Percentiles rank a stretch among this genome's conserved stretches.
Evolutionary conservation across 2,888 invertebrate genomes (phyloP).

Genomic region (Hyles lineata): DNA sequence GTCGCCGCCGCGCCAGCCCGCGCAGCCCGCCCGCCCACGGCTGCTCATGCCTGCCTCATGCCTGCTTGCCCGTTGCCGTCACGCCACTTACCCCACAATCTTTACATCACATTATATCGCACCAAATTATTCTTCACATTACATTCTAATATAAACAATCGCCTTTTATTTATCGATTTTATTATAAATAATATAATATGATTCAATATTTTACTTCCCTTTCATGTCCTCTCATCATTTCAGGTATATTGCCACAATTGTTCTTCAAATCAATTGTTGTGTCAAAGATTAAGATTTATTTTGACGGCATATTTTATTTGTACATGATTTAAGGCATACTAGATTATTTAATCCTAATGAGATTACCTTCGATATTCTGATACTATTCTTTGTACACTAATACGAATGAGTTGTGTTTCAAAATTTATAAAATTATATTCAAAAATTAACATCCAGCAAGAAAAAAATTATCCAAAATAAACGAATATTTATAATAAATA

Average conservation of each 20-base stretch:
- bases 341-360: neutral
- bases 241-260: neutral
- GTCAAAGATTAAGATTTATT: neutral
- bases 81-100: constrained; percentile 75
- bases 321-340: neutral
- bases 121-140: constrained; percentile 55
- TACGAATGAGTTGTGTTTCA: too few relatives aligned
- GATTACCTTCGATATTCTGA: too few relatives aligned
- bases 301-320: neutral
- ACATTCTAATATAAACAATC: constrained; percentile 46
- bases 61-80: constrained; percentile 57
- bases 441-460: too few relatives aligned
- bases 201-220: neutral
- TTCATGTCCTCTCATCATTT: neutral
- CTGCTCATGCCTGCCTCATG: constrained; percentile 33
- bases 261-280: neutral
- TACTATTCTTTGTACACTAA: too few relatives aligned
- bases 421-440: too few relatives aligned
- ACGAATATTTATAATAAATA: too few relatives aligned
- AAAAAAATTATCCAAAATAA: too few relatives aligned
- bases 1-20: constrained; percentile 64
- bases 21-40: constrained; percentile 71
- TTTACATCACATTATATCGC: constrained; percentile 71
- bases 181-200: constrained; percentile 12
- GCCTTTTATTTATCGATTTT: constrained; percentile 44